These are phyloP conservation scores for Sebastes iracundus DNA, from an alignment of 2,797 vertebrate species.

Conservation along the genomic window DNA sequence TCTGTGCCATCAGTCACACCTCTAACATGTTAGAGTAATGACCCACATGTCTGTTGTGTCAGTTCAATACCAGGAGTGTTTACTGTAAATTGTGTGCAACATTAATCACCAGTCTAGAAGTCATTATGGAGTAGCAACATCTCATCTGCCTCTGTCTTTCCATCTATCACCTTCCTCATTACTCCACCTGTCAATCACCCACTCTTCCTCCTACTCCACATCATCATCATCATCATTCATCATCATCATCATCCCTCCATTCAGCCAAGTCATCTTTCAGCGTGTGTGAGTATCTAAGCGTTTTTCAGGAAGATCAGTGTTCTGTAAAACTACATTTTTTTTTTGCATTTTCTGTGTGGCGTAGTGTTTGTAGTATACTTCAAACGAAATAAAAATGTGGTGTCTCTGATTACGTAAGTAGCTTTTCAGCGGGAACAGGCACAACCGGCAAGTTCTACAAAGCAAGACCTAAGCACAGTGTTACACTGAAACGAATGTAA, in stretches of 20 bases:
- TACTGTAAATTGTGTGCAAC: neutral
- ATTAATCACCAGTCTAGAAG: slow-evolving; percentile 15
- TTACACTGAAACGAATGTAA: slow-evolving; percentile 15
- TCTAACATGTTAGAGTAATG: neutral
- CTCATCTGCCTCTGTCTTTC: slow-evolving; percentile 22
- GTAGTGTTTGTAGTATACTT: slow-evolving; percentile 19
- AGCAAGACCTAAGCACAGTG: slow-evolving; percentile 2
- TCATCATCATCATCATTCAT: slow-evolving; percentile 38
- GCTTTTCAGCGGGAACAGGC: slow-evolving; percentile 23
- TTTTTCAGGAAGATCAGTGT: neutral
- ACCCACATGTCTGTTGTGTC: neutral
- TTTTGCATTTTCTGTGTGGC: neutral
- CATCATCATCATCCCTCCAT: slow-evolving; percentile 43
- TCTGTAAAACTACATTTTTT: neutral
- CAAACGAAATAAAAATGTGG: slow-evolving; percentile 14
- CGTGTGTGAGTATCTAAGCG: slow-evolving; percentile 65
- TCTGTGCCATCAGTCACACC: neutral
- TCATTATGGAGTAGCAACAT: slow-evolving; percentile 10
- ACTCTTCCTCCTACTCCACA: slow-evolving; percentile 1
- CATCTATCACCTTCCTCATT: slow-evolving; percentile 36
- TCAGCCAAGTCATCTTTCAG: slow-evolving; percentile 69
- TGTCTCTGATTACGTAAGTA: slow-evolving; percentile 30
- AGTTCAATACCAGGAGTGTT: neutral
- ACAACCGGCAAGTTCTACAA: slow-evolving; percentile 15
- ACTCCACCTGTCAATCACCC: slow-evolving; percentile 40